Base-by-base conservation (phyloP, 2,113 vertebrate species). In the Dunckerocampus dactyliophorus region DNA sequence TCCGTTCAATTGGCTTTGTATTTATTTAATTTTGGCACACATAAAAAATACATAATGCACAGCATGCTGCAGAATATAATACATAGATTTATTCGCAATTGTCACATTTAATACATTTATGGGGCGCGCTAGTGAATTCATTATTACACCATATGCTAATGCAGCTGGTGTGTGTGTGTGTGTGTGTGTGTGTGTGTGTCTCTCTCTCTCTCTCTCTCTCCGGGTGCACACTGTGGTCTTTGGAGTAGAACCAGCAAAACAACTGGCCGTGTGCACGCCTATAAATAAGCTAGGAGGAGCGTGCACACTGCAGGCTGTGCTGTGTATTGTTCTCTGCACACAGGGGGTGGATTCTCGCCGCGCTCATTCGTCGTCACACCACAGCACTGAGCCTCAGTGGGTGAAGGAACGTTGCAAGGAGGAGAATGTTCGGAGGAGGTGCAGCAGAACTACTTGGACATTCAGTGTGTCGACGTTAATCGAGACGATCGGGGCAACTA, bases 81-180 rank as follows among this genome's bases (percentile, higher is more conserved):
- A 87, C 85, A 88, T 81, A 85, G 82, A 88, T 88, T 89, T 88
- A 87, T 88, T 84, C 83, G 82, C 84, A 83, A 88, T 87, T 87
- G 87, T 88, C 87, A 86, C 81, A 85, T 89, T 89, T 89, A 89
- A 89, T 88, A 88, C 83, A 89, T 85, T 88, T 88, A 87, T 74
- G 65, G 77, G 76, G 83, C 83, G 82, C 83, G 81, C 84, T 76
- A 63, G 80, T 86, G 87, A 88, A 89, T 89, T 87, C 83, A 87
- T 89, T 89, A 89, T 84, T 87, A 87, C 84, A 85, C 84, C 87
- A 87, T 89, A 88, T 89, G 87, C 79, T 89, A 88, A 89, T 89
- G 80, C 87, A 87, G 80, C 87, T 87, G 87, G 67, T 22, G 59
- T 16, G 62, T 43, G 57, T 37, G 28, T 15, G 56, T 22, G 59